Evolutionary conservation across 1,140 invertebrate species (phyloP), one percentile per base, ranked within the genome.

Genomic region (Telenomus remus): DNA sequence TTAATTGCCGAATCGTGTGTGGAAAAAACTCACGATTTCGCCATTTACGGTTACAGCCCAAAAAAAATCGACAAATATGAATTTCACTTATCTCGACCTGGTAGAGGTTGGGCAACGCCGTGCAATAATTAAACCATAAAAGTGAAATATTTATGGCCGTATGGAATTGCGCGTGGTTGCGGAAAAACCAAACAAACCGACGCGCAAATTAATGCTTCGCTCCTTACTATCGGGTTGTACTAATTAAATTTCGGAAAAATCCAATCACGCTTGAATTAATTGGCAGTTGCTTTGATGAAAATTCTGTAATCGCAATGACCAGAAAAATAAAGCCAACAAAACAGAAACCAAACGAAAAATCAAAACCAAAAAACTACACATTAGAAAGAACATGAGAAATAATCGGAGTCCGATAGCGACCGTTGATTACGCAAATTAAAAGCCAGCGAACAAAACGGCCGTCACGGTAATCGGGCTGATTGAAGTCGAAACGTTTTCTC

Each of bases 1-100:
- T 66, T 70, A 64, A 76, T 66, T 64, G 42, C 39, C 70, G 57
- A 76, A 70, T 56, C 61, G 46, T 48, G 47, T 27, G 54, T 42
- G 59, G 42, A 64, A 59, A 63, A 47, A 6, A 9, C 9, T 16
- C 7, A 10, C 42, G 13, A 6, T 14, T 27, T 27, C 19, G 19
- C 19, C 19, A 27, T 27, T 27, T 27, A 27, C 6, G 16, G 19
- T 33, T 50, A 50, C 19, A 6, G 19, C 1, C 1, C 19, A 6
- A 27, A 27, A 27, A 27, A 27, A 27, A n/a, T n/a, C n/a, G 10
- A 42, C 39, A 27, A 27, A 3, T 27, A 27, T 27, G 19, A 27
- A 3, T 27, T 27, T 27, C 19, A 27, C 19, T 27, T 27, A 27
- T 27, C 19, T 27, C 42, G 42, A 1, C 42, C 10, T 42, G 10